Conservation (phyloP, 2,888 invertebrate species). For the Heterodera filipjevi region DNA sequence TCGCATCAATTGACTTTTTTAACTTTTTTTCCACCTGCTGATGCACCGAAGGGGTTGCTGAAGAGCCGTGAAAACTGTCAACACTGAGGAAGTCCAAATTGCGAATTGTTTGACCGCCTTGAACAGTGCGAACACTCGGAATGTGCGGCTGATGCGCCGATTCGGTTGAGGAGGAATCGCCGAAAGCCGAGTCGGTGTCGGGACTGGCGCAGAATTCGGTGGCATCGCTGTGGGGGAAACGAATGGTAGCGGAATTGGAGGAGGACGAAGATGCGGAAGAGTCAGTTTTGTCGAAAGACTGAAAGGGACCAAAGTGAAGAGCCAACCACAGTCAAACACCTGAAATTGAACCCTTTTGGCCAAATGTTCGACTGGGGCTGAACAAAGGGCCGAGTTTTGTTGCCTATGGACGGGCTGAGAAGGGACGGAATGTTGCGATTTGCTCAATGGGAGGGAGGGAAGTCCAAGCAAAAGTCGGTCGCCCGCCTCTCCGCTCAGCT, state of each 20-base stretch:
- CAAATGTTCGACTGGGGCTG: conserved; percentile 2
- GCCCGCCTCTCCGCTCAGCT: conserved; percentile 56
- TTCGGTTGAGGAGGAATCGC: conserved; percentile 88
- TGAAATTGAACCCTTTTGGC: conserved; percentile 17
- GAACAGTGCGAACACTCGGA: conserved; percentile 74
- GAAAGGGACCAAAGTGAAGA: not conserved
- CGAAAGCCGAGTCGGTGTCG: conserved; percentile 96
- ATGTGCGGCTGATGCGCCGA: conserved; percentile 34
- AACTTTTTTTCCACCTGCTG: conserved; percentile 39
- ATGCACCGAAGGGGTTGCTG: conserved; percentile 63
- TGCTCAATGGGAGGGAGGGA: conserved; percentile 82
- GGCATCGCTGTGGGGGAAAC: not conserved
- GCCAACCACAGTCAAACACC: not conserved
- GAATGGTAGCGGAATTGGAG: not conserved
- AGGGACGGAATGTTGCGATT: not conserved
- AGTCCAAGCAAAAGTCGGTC: conserved; percentile 79
- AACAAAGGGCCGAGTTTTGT: not conserved
- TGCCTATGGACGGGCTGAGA: conserved; percentile 18
- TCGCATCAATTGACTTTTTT: too few relatives aligned
- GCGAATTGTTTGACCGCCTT: conserved; percentile 66
- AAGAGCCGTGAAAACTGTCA: conserved; percentile 57
- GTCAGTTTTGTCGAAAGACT: not conserved
- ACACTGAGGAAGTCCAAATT: conserved; percentile 57
- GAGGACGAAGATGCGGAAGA: not conserved
- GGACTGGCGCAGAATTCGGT: conserved; percentile 76